Conservation (phyloP, 2,113 vertebrate genomes). For the Cryptomyrus ogoouensis region DNA sequence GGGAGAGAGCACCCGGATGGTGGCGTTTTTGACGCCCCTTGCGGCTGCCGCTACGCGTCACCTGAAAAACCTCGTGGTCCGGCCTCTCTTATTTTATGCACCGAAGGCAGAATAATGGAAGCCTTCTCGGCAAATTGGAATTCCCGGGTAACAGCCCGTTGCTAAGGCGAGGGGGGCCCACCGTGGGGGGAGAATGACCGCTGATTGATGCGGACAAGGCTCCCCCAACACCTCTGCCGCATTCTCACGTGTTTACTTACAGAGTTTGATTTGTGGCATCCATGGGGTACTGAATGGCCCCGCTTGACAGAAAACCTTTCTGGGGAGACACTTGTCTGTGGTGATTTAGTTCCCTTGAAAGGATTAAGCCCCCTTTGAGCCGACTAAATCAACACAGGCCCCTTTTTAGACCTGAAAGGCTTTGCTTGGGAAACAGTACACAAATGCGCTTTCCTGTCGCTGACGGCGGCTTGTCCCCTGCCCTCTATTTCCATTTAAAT, state of each 20-base stretch:
- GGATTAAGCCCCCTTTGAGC: slow-evolving; percentile 90
- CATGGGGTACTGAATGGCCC: slow-evolving; percentile 70
- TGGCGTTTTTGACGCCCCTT: neutral
- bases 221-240: slow-evolving; percentile 67
- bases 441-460: slow-evolving; percentile 78
- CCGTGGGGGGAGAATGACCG: slow-evolving; percentile 44
- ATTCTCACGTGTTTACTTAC: slow-evolving; percentile 85
- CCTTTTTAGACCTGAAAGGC: slow-evolving; percentile 60
- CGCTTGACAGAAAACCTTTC: slow-evolving; percentile 82
- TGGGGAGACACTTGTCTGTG: slow-evolving; percentile 71
- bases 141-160: slow-evolving; percentile 60
- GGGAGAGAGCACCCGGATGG: neutral
- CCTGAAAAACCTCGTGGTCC: slow-evolving; percentile 52
- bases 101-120: slow-evolving; percentile 49
- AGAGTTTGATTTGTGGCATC: slow-evolving; percentile 78
- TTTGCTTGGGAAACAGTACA: slow-evolving; percentile 86
- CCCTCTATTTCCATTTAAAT: slow-evolving; percentile 93
- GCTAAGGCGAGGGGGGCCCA: slow-evolving; percentile 48
- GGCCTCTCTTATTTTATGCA: slow-evolving; percentile 50
- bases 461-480: slow-evolving; percentile 77
- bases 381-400: slow-evolving; percentile 88
- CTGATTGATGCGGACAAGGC: slow-evolving; percentile 52
- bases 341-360: slow-evolving; percentile 91
- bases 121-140: slow-evolving; percentile 54
- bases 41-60: slow-evolving; percentile 44